A percentile compares a stretch with the other conserved stretches of the same genome.
Evolutionary conservation across 1,140 invertebrate species (phyloP).

Genomic region (Belonocnema kinseyi): DNA sequence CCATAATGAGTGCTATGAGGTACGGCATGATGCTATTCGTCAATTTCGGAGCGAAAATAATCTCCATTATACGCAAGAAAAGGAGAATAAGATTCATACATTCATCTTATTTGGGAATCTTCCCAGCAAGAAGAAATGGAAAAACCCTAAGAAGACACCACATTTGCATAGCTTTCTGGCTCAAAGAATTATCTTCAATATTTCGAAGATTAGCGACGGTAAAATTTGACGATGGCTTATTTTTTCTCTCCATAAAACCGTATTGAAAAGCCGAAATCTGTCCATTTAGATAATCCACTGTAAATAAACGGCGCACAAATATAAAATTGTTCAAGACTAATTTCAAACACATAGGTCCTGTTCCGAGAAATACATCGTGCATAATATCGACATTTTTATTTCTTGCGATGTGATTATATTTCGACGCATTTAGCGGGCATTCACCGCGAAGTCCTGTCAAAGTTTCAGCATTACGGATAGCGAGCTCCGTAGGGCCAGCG

Average conservation of each 20-base stretch:
- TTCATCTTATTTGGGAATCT: constrained; percentile 31
- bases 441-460: no score
- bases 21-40: no score
- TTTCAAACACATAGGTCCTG: constrained; percentile 23
- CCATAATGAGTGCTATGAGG: no score
- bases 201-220: not conserved
- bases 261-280: constrained; percentile 5
- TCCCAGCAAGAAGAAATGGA: constrained; percentile 35
- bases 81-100: not conserved
- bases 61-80: no score
- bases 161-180: constrained; percentile 43
- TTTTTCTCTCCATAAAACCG: constrained; percentile 5
- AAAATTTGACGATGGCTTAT: not conserved
- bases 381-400: constrained; percentile 49
- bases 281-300: constrained; percentile 2
- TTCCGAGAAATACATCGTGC: constrained; percentile 37
- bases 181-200: constrained; percentile 8
- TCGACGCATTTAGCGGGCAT: constrained; percentile 37
- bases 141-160: constrained; percentile 38
- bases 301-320: not conserved
- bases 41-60: no score
- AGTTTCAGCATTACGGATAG: constrained; percentile 36
- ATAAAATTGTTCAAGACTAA: constrained; percentile 6
- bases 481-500: constrained; percentile 30
- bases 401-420: constrained; percentile 42